Evolutionary conservation across 2,888 invertebrate genomes (phyloP).

Genomic region (Neoascia interrupta): DNA sequence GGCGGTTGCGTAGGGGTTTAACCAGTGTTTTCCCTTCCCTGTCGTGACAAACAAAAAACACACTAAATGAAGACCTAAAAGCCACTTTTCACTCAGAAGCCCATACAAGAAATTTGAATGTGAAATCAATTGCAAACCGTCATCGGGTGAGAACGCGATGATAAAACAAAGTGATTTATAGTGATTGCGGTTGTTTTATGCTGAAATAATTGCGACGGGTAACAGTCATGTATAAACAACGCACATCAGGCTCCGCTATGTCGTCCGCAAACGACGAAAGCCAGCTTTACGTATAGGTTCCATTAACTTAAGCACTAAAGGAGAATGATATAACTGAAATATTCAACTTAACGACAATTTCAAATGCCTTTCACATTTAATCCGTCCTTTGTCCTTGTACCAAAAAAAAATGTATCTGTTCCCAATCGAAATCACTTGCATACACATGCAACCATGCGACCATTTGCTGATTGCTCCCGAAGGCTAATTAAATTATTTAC

Average conservation of each 20-base stretch:
- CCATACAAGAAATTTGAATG: no score
- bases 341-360: slow-evolving; percentile 48
- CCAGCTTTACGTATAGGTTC: slow-evolving; percentile 5
- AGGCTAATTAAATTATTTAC: slow-evolving; percentile 67
- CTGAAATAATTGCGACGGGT: slow-evolving; percentile 17
- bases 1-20: no score
- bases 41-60: no score
- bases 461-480: slow-evolving; percentile 2
- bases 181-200: slow-evolving; percentile 21
- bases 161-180: slow-evolving; percentile 13
- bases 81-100: no score
- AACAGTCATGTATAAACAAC: not conserved
- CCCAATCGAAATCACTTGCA: slow-evolving; percentile 40
- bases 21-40: no score
- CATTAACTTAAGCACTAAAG: slow-evolving; percentile 31
- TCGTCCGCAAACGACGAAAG: not conserved
- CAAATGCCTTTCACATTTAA: slow-evolving; percentile 44
- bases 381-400: slow-evolving; percentile 47
- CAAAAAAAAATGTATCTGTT: slow-evolving; percentile 54
- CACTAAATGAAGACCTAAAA: no score
- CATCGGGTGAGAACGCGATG: no score
- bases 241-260: not conserved
- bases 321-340: slow-evolving; percentile 51
- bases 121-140: no score
- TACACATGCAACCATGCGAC: not conserved